phyloP scores from a whole-genome alignment of 2,113 vertebrate species.

The Bothrops jararaca region DNA sequence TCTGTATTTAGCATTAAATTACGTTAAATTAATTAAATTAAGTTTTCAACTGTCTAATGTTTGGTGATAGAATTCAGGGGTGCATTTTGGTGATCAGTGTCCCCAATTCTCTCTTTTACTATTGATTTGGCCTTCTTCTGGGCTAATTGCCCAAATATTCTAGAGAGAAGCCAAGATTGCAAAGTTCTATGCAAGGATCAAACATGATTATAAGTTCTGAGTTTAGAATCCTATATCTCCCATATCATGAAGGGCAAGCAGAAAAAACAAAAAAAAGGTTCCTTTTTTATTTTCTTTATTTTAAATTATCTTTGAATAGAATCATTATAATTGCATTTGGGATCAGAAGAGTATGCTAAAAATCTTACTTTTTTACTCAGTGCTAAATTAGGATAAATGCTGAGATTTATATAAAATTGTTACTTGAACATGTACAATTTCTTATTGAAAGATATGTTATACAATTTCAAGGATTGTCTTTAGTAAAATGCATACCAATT shows the following conservation, averaged over 20 bases:
- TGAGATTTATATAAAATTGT: slow-evolving; percentile 8
- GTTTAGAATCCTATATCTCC: background rate
- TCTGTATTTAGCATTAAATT: too few relatives aligned
- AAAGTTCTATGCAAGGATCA: background rate
- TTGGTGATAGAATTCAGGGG: background rate
- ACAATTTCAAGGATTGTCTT: slow-evolving; percentile 11
- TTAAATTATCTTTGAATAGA: background rate
- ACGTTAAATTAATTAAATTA: too few relatives aligned
- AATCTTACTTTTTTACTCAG: background rate
- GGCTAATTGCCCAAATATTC: background rate
- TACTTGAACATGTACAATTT: slow-evolving; percentile 4
- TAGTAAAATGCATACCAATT: slow-evolving; percentile 48
- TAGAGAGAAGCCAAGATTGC: background rate
- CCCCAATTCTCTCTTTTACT: background rate
- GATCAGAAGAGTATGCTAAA: background rate
- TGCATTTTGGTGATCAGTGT: background rate
- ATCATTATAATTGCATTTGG: background rate
- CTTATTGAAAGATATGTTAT: background rate
- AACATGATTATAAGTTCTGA: background rate
- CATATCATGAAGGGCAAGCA: background rate
- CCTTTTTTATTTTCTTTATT: background rate
- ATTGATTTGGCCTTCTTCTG: background rate
- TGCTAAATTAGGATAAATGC: background rate
- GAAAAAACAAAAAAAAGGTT: background rate
- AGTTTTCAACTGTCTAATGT: background rate